Evolutionary conservation across 2,113 vertebrate species (phyloP).

Genomic region (Rhabdornis inornatus): DNA sequence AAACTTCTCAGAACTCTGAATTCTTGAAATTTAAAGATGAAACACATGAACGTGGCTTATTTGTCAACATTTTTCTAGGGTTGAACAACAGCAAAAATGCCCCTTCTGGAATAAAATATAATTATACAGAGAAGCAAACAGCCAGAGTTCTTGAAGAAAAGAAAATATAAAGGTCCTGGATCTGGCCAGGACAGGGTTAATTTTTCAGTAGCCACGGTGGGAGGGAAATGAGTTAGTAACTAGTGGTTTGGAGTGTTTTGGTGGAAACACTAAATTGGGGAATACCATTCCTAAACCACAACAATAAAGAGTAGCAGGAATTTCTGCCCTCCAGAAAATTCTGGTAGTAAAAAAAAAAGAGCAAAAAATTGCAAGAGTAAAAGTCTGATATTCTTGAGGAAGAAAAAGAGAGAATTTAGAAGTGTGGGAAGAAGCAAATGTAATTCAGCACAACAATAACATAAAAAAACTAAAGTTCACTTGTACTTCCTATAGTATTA

Average conservation of each 20-base stretch:
- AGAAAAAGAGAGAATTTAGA: neutral
- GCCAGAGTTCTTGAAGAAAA: neutral
- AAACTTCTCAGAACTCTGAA: neutral
- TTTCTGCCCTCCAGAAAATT: neutral
- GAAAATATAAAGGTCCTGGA: neutral
- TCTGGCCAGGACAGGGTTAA: neutral
- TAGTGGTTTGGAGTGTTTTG: neutral
- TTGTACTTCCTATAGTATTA: neutral
- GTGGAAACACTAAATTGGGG: neutral
- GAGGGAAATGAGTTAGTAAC: neutral
- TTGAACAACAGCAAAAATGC: neutral
- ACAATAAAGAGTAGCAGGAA: neutral
- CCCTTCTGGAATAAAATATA: neutral
- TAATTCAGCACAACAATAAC: neutral
- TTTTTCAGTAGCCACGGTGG: neutral
- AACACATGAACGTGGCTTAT: neutral
- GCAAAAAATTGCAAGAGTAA: neutral
- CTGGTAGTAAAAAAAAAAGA: neutral
- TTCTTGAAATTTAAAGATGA: neutral
- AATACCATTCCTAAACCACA: neutral
- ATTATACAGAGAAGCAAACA: neutral
- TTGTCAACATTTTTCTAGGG: neutral
- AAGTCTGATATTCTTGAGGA: neutral
- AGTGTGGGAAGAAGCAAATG: accelerated
- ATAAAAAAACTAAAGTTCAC: neutral